Conservation (phyloP, 1,140 invertebrate species). For the Brachionus manjavacas region DNA sequence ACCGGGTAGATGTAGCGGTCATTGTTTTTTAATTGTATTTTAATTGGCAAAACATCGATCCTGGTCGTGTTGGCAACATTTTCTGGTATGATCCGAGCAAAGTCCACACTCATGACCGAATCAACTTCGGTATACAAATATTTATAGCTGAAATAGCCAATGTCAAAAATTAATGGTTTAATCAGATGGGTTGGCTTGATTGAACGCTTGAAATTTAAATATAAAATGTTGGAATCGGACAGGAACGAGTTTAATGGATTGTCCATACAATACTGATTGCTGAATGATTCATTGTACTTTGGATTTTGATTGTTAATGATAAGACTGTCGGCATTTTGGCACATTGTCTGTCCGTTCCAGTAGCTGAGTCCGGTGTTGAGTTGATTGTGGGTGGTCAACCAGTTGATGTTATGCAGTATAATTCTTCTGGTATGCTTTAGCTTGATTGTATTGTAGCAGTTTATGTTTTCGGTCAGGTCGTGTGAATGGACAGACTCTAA, state of each 20-base stretch:
- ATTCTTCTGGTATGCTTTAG: background rate
- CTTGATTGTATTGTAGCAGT: conserved; percentile 6
- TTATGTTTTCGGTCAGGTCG: background rate
- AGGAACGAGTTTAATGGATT: conserved; percentile 14
- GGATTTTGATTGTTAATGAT: conserved; percentile 23
- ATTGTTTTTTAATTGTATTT: background rate
- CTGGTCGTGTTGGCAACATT: background rate
- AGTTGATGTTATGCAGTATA: conserved; percentile 15
- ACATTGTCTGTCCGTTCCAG: background rate
- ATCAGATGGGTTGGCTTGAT: background rate
- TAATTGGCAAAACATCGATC: background rate
- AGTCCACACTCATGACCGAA: background rate
- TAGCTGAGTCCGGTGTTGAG: background rate
- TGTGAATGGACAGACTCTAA: background rate
- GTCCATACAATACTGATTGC: conserved; percentile 23
- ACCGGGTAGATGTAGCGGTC: background rate
- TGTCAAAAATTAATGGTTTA: conserved; percentile 7
- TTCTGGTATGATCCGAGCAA: conserved; percentile 14
- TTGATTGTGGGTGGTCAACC: background rate
- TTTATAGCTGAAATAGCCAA: conserved; percentile 38
- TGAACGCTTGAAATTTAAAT: conserved; percentile 8
- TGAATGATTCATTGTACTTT: background rate
- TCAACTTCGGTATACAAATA: conserved; percentile 22
- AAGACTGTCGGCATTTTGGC: background rate
- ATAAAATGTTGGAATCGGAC: background rate